Percentiles rank a stretch among this genome's conserved stretches.
Conservation (phyloP, 1,140 invertebrate species). For the Orchestia grillus region DNA sequence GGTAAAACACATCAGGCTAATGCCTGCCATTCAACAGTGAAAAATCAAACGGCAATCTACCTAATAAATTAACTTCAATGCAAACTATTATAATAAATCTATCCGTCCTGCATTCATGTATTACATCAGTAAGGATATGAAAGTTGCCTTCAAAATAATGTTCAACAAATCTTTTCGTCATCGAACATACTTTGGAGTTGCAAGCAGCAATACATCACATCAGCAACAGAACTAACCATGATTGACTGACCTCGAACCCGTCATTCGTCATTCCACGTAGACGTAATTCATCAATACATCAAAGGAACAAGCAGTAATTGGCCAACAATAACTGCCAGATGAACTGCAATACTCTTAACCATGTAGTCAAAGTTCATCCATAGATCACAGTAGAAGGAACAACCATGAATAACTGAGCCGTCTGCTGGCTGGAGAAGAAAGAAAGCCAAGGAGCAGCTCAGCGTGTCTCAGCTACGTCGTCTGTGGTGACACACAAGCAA, state of each 20-base stretch:
- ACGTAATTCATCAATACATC: background rate
- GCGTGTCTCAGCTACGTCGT: background rate
- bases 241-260: background rate
- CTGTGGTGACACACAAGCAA: constrained; percentile 30
- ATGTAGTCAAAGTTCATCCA: background rate
- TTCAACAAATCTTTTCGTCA: background rate
- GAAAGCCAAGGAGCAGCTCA: background rate
- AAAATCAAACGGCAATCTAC: too few species aligned
- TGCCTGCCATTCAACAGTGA: background rate
- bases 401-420: background rate
- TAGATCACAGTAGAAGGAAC: background rate
- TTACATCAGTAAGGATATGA: background rate
- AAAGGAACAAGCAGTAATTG: background rate
- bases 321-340: background rate
- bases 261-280: background rate
- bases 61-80: background rate
- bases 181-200: background rate
- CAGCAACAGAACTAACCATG: background rate
- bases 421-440: background rate
- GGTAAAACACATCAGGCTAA: background rate
- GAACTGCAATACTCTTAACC: background rate
- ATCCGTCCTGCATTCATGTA: background rate
- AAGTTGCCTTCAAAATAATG: background rate
- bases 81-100: background rate
- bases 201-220: background rate